Evolutionary conservation across 2,113 vertebrate genomes (phyloP).

Genomic region (Leiothrix lutea): DNA sequence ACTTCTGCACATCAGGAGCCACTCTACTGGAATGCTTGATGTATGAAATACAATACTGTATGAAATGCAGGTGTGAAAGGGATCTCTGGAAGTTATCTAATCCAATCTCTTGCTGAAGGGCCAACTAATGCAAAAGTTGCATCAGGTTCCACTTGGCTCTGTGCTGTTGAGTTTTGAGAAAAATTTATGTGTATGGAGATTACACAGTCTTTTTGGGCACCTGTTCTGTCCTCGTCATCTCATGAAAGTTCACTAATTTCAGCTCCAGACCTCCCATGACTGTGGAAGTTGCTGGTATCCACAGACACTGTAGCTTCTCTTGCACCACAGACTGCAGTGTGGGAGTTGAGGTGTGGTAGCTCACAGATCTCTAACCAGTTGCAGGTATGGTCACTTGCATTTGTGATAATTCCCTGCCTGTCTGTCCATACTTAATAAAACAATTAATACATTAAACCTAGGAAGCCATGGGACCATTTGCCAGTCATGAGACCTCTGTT

Average conservation of each 20-base stretch:
- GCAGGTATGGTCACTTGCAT: not conserved
- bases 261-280: not conserved
- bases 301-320: not conserved
- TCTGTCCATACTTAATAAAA: not conserved
- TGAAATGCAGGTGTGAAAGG: not conserved
- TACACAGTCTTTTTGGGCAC: not conserved
- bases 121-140: not conserved
- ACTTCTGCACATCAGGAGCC: not conserved
- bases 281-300: not conserved
- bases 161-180: not conserved
- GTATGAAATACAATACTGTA: not conserved
- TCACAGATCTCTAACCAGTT: not conserved
- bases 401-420: not conserved
- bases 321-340: not conserved
- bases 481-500: not conserved
- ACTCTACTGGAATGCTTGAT: not conserved
- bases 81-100: not conserved
- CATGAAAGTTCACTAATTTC: not conserved
- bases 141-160: not conserved
- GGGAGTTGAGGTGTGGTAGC: not conserved
- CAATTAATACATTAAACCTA: not conserved
- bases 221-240: not conserved
- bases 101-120: not conserved
- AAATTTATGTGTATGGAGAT: rapidly evolving
- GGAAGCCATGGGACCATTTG: not conserved